These are phyloP conservation scores for Sula dactylatra DNA, from an alignment of 2,113 vertebrate species.

Conservation along the genomic window DNA sequence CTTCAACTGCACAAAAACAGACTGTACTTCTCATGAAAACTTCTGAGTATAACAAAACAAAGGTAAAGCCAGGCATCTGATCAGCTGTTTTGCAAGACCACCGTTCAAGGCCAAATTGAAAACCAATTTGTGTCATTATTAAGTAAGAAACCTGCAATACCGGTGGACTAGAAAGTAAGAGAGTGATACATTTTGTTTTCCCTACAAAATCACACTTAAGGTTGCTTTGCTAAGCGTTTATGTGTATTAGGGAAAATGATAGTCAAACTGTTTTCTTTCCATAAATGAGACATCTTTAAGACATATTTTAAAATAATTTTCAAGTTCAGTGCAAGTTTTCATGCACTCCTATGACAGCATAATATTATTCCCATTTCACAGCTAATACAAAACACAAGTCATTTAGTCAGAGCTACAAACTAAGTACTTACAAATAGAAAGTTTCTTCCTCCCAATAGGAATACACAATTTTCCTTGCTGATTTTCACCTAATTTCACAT, in stretches of 20 bases:
- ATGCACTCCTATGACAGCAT: neutral
- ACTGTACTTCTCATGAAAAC: neutral
- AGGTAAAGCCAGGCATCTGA: neutral
- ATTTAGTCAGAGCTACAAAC: neutral
- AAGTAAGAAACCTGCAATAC: neutral
- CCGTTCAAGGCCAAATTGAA: neutral
- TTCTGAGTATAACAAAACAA: neutral
- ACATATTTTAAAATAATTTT: neutral
- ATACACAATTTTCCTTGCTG: neutral
- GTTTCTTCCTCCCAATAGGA: neutral
- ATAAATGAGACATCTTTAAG: neutral
- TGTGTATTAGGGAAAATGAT: accelerated
- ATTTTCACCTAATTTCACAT: neutral
- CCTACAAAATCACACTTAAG: neutral
- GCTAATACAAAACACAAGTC: neutral
- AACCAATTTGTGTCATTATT: neutral
- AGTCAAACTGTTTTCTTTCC: neutral
- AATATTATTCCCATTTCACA: neutral
- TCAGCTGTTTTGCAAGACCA: neutral
- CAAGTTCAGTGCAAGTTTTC: neutral
- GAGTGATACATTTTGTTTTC: neutral
- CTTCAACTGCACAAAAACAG: neutral
- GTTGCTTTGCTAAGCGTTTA: neutral
- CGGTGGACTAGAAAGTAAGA: neutral
- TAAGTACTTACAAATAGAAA: neutral